A percentile compares a stretch with the other conserved stretches of the same genome.
Evolutionary conservation across 2,888 invertebrate species (phyloP).

Genomic region (Nemotelus nigrinus): DNA sequence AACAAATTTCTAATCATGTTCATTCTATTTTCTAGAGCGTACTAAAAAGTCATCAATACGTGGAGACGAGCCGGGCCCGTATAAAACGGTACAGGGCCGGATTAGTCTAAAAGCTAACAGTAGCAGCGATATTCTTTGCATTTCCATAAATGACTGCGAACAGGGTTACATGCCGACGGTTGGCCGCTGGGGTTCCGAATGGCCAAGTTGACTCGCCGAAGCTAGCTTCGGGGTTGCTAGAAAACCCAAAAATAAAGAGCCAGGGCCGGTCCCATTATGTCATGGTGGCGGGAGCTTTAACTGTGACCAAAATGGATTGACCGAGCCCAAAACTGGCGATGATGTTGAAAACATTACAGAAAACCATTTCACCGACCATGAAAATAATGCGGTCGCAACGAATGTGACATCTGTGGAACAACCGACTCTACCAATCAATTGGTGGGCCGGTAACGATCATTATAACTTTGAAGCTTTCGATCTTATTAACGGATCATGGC

Average conservation of each 20-base stretch:
- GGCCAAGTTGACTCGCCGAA: conserved; percentile 97
- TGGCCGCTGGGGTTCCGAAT: conserved; percentile 92
- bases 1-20: conserved; percentile 27
- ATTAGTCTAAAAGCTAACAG: conserved; percentile 66
- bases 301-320: conserved; percentile 51
- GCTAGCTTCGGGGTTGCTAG: conserved; percentile 66
- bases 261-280: conserved; percentile 49
- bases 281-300: conserved; percentile 54
- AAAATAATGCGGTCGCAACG: conserved; percentile 48
- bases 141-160: conserved; percentile 68
- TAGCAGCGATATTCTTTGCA: conserved; percentile 57
- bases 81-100: conserved; percentile 68
- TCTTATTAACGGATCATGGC: conserved; percentile 71
- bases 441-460: conserved; percentile 61
- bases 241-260: conserved; percentile 51
- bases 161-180: conserved; percentile 78
- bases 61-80: conserved; percentile 73
- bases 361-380: conserved; percentile 45
- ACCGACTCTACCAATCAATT: conserved; percentile 43
- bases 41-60: conserved; percentile 74
- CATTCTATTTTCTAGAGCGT: conserved; percentile 70
- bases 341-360: conserved; percentile 48
- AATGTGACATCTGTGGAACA: conserved; percentile 60
- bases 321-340: conserved; percentile 54
- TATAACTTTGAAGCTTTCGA: conserved; percentile 64